A percentile compares a stretch with the other conserved stretches of the same genome.
phyloP scores from a whole-genome alignment of 2,888 invertebrate genomes.

The Lumbricus terrestris region DNA sequence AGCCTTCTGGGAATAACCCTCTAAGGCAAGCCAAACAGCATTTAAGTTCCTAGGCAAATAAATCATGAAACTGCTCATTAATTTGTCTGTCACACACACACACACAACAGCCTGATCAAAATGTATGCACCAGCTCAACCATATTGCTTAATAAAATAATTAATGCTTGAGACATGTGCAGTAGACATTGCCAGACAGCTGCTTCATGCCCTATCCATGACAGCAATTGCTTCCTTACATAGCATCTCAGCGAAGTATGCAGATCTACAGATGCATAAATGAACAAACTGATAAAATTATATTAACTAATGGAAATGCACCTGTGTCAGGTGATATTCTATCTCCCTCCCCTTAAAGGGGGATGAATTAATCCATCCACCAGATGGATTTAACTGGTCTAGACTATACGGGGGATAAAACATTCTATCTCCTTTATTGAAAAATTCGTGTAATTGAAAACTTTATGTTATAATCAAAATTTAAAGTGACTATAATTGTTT shows the following conservation, averaged over 20 bases:
- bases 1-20: slow-evolving; percentile 62
- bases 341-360: no score
- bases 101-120: neutral
- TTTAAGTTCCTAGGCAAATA: slow-evolving; percentile 60
- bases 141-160: neutral
- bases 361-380: no score
- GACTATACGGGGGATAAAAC: no score
- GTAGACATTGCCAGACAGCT: slow-evolving; percentile 3
- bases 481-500: no score
- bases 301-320: neutral
- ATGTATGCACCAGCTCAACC: neutral
- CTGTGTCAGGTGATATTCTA: no score
- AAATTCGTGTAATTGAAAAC: no score
- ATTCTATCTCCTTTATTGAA: no score
- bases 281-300: neutral
- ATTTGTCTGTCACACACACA: no score
- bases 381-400: no score
- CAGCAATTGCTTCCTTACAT: neutral
- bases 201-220: neutral
- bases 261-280: neutral
- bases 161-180: neutral
- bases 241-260: neutral
- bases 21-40: slow-evolving; percentile 65
- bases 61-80: neutral
- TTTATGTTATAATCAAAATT: no score